These are phyloP conservation scores for Glareola pratincola DNA, from an alignment of 2,113 vertebrate species.

Conservation along the genomic window DNA sequence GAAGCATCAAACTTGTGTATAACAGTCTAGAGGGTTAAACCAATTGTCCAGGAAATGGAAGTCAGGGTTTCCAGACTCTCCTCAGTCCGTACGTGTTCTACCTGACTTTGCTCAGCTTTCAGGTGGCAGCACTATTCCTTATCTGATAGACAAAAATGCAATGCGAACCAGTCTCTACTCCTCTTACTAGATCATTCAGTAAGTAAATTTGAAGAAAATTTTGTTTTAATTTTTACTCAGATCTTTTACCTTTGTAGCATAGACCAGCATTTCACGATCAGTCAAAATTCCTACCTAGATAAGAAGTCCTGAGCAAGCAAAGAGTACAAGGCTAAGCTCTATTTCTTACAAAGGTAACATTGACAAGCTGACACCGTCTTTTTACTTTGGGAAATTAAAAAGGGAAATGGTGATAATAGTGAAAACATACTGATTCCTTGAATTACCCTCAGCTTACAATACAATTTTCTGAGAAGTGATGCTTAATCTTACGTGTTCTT, in stretches of 20 bases:
- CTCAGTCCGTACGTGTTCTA: not conserved
- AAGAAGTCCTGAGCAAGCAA: not conserved
- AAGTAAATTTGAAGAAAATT: not conserved
- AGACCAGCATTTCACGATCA: not conserved
- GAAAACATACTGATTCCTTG: not conserved
- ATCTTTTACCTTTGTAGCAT: not conserved
- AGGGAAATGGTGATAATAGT: not conserved
- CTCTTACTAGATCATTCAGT: not conserved
- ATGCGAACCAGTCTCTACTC: not conserved
- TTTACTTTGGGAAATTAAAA: not conserved
- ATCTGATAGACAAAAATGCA: not conserved
- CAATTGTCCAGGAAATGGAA: not conserved
- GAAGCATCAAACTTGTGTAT: constrained; percentile 25
- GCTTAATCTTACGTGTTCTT: not conserved
- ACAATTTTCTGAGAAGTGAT: not conserved
- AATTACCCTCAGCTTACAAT: not conserved
- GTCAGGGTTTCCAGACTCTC: constrained; percentile 4
- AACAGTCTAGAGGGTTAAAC: constrained; percentile 19
- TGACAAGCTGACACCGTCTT: not conserved
- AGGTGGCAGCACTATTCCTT: not conserved
- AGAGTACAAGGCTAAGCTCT: not conserved
- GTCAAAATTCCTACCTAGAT: not conserved
- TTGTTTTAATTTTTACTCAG: not conserved
- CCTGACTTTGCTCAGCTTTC: not conserved
- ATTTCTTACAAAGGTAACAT: not conserved